Evolutionary conservation across 2,888 invertebrate genomes (phyloP).

Genomic region (Clivina fossor): DNA sequence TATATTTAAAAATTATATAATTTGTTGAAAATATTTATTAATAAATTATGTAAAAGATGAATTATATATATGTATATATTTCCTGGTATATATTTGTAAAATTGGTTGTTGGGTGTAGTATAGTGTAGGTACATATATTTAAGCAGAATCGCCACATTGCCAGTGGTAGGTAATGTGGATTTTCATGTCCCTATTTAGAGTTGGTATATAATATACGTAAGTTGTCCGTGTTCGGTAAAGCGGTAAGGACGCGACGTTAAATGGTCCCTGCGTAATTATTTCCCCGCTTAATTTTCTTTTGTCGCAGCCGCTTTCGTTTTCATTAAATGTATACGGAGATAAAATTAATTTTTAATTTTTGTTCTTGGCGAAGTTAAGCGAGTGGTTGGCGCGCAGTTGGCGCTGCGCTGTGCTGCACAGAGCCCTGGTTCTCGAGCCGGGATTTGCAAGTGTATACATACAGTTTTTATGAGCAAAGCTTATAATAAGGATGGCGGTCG

Average conservation of each 20-base stretch:
- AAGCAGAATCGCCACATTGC: no score
- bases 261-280: slow-evolving; percentile 22
- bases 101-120: no score
- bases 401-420: no score
- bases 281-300: slow-evolving; percentile 26
- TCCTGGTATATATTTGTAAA: no score
- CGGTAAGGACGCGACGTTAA: slow-evolving; percentile 16
- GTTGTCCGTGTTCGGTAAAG: no score
- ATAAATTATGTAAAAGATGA: not conserved
- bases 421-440: slow-evolving; percentile 36
- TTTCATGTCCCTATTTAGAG: no score
- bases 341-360: slow-evolving; percentile 56
- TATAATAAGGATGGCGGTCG: slow-evolving; percentile 37
- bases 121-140: no score
- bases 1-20: not conserved
- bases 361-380: slow-evolving; percentile 45
- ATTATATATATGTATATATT: no score
- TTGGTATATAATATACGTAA: no score
- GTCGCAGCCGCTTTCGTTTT: slow-evolving; percentile 25
- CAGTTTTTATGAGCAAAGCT: slow-evolving; percentile 43
- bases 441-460: slow-evolving; percentile 42
- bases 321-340: slow-evolving; percentile 52
- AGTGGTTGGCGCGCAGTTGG: slow-evolving; percentile 37
- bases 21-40: not conserved
- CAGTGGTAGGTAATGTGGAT: no score